Conservation (phyloP, 1,140 invertebrate genomes). For the Brachionus rubens region DNA sequence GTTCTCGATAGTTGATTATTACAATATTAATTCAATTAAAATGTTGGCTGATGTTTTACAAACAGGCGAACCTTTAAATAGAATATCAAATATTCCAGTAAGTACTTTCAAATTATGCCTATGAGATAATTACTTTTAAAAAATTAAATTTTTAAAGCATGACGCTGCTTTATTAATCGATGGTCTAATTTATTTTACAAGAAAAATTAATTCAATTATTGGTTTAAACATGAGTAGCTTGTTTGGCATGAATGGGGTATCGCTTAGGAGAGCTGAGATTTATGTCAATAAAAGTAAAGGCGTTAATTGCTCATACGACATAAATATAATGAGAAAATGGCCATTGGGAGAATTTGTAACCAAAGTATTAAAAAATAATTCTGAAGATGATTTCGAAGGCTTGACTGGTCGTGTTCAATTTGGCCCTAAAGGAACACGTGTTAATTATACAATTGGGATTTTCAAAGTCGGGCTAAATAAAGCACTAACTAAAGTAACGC, state of each 20-base stretch:
- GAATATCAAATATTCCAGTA: constrained; percentile 31
- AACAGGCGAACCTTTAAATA: constrained; percentile 20
- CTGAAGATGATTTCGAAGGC: constrained; percentile 1
- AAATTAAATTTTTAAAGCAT: too few relatives aligned
- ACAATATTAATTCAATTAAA: constrained; percentile 39
- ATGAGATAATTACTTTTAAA: too few relatives aligned
- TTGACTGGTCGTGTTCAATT: constrained; percentile 14
- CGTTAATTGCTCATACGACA: constrained; percentile 1
- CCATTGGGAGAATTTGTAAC: constrained; percentile 5
- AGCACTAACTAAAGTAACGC: constrained; percentile 7
- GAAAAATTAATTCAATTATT: constrained; percentile 5
- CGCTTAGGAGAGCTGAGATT: background rate
- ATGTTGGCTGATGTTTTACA: constrained; percentile 31
- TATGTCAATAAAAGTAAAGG: constrained; percentile 30
- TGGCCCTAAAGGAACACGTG: background rate
- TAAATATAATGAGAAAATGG: constrained; percentile 8
- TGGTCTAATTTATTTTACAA: constrained; percentile 12
- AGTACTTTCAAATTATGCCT: too few relatives aligned
- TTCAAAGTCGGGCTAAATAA: constrained; percentile 25
- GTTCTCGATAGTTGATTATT: constrained; percentile 12
- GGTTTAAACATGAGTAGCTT: background rate
- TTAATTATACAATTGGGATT: constrained; percentile 19
- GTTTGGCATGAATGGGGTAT: constrained; percentile 7
- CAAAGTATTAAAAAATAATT: constrained; percentile 6
- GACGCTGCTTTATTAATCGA: constrained; percentile 33